Evolutionary conservation across 37 sponge, comb jelly and placozoan genomes (phyloP).

Genomic region (Dysidea cf. avara): DNA sequence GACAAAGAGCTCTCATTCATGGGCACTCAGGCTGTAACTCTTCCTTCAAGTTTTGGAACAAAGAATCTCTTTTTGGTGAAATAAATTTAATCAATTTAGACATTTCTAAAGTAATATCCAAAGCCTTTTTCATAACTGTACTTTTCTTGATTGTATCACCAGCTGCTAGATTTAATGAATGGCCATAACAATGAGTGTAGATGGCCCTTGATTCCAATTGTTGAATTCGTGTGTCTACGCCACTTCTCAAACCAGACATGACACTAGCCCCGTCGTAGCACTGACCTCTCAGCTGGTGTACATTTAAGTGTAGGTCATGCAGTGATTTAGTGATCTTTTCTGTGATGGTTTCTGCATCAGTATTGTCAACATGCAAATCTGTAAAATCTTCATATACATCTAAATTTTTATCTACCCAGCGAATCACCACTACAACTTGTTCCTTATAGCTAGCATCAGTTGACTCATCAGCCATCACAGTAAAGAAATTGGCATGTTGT

Average conservation of each 20-base stretch:
- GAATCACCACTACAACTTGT: constrained; percentile 40
- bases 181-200: too few relatives aligned
- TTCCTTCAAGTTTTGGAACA: too few relatives aligned
- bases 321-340: constrained; percentile 33
- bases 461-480: too few relatives aligned
- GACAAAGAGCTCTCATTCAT: too few relatives aligned
- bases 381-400: constrained; percentile 45
- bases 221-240: constrained; percentile 23
- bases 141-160: too few relatives aligned
- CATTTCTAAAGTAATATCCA: too few relatives aligned
- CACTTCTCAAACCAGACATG: constrained; percentile 50
- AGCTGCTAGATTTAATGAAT: too few relatives aligned
- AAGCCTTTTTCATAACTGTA: too few relatives aligned
- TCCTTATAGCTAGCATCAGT: constrained; percentile 49
- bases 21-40: too few relatives aligned
- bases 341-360: constrained; percentile 15
- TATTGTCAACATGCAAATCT: constrained; percentile 35
- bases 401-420: constrained; percentile 50
- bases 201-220: too few relatives aligned
- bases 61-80: too few relatives aligned
- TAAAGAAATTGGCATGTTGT: constrained; percentile 8
- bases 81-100: too few relatives aligned
- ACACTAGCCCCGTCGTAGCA: constrained; percentile 67
- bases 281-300: constrained; percentile 44
- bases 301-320: constrained; percentile 29